phyloP scores from a whole-genome alignment of 2,888 invertebrate genomes.

The Volucella bombylans region DNA sequence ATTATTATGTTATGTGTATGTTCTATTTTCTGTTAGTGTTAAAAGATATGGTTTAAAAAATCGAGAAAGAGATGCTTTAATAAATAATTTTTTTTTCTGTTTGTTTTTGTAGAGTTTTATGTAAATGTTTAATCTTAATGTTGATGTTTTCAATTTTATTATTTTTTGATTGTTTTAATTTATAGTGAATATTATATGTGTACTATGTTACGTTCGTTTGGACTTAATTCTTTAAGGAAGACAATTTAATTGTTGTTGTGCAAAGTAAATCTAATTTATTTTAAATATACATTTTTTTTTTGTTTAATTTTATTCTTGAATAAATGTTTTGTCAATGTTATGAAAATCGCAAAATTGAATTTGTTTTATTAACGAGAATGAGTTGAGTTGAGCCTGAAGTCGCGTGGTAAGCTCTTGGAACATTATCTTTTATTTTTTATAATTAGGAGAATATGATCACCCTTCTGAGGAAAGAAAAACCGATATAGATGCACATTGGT shows the following conservation, averaged over 20 bases:
- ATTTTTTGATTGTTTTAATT: conserved; percentile 29
- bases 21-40: too few species aligned
- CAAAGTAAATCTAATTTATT: conserved; percentile 70
- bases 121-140: background rate
- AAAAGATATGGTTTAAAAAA: background rate
- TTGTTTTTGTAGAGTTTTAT: background rate
- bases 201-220: conserved; percentile 30
- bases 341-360: conserved; percentile 19
- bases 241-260: conserved; percentile 68
- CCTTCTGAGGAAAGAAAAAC: too few species aligned
- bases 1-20: too few species aligned
- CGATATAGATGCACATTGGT: too few species aligned
- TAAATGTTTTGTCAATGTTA: conserved; percentile 72
- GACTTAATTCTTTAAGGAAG: conserved; percentile 52
- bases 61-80: conserved; percentile 2
- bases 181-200: conserved; percentile 2
- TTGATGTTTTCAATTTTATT: conserved; percentile 6
- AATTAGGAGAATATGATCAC: too few species aligned
- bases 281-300: conserved; percentile 32
- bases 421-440: too few species aligned
- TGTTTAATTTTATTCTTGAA: conserved; percentile 54
- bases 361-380: conserved; percentile 7
- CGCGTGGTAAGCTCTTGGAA: too few species aligned
- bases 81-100: conserved; percentile 5
- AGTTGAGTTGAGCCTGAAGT: background rate